Percentiles rank a stretch among this genome's conserved stretches.
Conservation (phyloP, 2,888 invertebrate genomes). For the Sesia apiformis region DNA sequence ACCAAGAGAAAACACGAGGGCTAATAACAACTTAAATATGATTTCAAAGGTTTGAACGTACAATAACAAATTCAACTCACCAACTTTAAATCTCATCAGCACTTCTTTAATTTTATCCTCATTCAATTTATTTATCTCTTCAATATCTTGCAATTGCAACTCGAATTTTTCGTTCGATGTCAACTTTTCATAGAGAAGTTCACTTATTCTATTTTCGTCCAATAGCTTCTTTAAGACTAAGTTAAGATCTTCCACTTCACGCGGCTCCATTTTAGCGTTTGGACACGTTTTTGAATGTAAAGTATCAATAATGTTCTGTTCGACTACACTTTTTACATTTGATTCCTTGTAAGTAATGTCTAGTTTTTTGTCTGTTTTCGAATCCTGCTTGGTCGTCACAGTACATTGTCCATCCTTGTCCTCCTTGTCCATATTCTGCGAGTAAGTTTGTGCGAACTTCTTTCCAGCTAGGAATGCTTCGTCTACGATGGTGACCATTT, state of each 20-base stretch:
- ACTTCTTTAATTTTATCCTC: conserved; percentile 43
- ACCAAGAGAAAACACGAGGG: too few relatives aligned
- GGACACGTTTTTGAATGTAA: conserved; percentile 13
- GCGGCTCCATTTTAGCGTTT: conserved; percentile 3
- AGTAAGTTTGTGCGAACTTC: conserved; percentile 80
- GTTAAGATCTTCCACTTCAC: conserved; percentile 26
- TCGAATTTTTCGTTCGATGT: conserved; percentile 56
- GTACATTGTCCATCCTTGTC: neutral
- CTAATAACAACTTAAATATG: too few relatives aligned
- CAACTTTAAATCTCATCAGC: conserved; percentile 46
- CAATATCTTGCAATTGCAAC: conserved; percentile 61
- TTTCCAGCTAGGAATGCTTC: conserved; percentile 82
- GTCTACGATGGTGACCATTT: conserved; percentile 88
- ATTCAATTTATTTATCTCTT: conserved; percentile 56
- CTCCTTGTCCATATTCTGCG: conserved; percentile 22
- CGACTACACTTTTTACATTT: conserved; percentile 13
- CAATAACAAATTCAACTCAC: conserved; percentile 26
- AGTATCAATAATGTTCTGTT: conserved; percentile 22
- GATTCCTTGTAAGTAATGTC: conserved; percentile 43
- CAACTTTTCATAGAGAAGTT: conserved; percentile 52
- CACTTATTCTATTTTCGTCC: conserved; percentile 53
- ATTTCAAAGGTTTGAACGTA: too few relatives aligned
- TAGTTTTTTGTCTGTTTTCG: conserved; percentile 20
- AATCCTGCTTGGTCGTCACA: neutral
- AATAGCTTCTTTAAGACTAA: conserved; percentile 40